Base-by-base conservation (phyloP, 2,797 vertebrate genomes). In the Coregonus suidteri region DNA sequence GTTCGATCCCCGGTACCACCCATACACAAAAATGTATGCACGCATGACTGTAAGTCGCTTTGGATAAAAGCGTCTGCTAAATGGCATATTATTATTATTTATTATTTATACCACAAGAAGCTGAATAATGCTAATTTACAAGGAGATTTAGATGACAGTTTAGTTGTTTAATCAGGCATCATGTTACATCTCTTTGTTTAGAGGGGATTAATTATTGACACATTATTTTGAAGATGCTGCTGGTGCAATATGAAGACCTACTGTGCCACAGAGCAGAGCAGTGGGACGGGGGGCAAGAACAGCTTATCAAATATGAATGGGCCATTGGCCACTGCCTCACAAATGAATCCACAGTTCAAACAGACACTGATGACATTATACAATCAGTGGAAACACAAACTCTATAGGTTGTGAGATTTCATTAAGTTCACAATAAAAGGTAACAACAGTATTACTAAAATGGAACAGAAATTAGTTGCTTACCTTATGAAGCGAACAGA, bases 401-500 rank as follows among this genome's bases (percentile, higher is more conserved):
- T 4, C 18, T 59, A 59, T 47, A 4, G 18, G 56, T n/a, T 16
- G 18, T 59, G 56, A 20, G 18, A 59, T 59, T 20, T n/a, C 18
- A 20, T 59, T 25, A 25, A 64, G 25, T 30, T 20, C 59, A 30
- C n/a, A 18, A 64, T 64, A 30, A 64, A 64, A 25, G 20, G 20
- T 34, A 30, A 64, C 56, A 2, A 59, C 6, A 6, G 56, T 59
- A 59, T 59, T 20, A 9, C 6, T 25, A 64, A 25, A 25, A 47
- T 47, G 41, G 9, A 25, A 25, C 1, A 3, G 25, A 25, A 64
- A 64, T 25, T 4, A 11, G 20, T 64, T 30, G 9, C 82, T 84
- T 81, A 88, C 84, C 87, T 87, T 83, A 69, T 75, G 47, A 77
- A 59, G 73, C 76, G 76, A 7, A 64, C 59, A 59, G 18, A 64